Percentiles rank a stretch among this genome's conserved stretches.
phyloP scores from a whole-genome alignment of 2,888 invertebrate species.

The Entomobrya proxima region DNA sequence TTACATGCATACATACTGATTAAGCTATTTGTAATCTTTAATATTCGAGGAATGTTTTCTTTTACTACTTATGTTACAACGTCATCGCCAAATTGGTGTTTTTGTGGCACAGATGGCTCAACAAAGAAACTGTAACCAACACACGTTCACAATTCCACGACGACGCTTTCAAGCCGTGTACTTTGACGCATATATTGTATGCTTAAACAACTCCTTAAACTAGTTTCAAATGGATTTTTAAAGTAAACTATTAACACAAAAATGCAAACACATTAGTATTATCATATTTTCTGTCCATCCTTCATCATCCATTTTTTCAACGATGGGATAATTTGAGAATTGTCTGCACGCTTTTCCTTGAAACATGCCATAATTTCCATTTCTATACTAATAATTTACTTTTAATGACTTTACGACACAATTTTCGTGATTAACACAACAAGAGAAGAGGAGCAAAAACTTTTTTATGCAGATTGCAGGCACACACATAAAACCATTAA shows the following conservation, averaged over 20 bases:
- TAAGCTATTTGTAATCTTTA: not conserved
- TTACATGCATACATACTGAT: not conserved
- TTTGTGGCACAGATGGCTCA: too few relatives aligned
- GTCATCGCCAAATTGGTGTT: not conserved
- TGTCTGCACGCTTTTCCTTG: not conserved
- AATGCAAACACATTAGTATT: not conserved
- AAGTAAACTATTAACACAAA: not conserved
- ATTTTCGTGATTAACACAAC: not conserved
- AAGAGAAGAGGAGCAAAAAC: not conserved
- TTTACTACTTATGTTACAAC: not conserved
- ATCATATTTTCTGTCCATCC: not conserved
- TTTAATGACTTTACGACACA: slow-evolving; percentile 41
- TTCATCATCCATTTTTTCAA: not conserved
- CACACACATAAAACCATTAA: not conserved
- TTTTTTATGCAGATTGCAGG: not conserved
- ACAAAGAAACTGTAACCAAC: too few relatives aligned
- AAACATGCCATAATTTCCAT: not conserved
- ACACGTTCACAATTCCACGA: too few relatives aligned
- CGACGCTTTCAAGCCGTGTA: too few relatives aligned
- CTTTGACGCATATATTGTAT: too few relatives aligned
- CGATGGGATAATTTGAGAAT: not conserved
- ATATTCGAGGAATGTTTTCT: not conserved
- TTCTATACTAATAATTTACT: too few relatives aligned
- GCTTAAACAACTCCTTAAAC: too few relatives aligned
- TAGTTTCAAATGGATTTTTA: not conserved